These are phyloP conservation scores for Cataglyphis cursor DNA, from an alignment of 2,888 invertebrate genomes.

Conservation along the genomic window DNA sequence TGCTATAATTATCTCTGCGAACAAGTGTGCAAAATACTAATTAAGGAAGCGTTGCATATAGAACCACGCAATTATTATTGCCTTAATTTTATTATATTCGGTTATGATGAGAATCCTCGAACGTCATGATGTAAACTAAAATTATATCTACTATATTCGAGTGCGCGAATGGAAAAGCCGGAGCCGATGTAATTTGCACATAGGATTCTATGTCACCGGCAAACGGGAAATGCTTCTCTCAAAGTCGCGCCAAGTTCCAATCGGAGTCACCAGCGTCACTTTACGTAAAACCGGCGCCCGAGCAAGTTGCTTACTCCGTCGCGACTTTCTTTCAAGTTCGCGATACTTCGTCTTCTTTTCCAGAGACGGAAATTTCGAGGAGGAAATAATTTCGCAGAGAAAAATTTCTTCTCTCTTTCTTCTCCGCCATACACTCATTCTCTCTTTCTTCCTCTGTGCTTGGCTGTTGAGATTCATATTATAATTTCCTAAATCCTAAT, in stretches of 20 bases:
- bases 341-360: slow-evolving; percentile 65
- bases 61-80: slow-evolving; percentile 10
- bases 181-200: slow-evolving; percentile 57
- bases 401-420: background rate
- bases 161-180: slow-evolving; percentile 38
- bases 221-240: slow-evolving; percentile 53
- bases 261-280: slow-evolving; percentile 56
- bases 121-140: slow-evolving; percentile 11
- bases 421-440: no score
- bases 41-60: slow-evolving; percentile 2
- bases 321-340: slow-evolving; percentile 57
- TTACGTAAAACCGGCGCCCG: slow-evolving; percentile 62
- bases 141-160: slow-evolving; percentile 43
- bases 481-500: slow-evolving; percentile 54
- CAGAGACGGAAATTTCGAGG: slow-evolving; percentile 43
- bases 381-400: slow-evolving; percentile 49
- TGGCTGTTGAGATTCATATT: slow-evolving; percentile 12
- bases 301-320: slow-evolving; percentile 53
- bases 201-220: slow-evolving; percentile 60
- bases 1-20: slow-evolving; percentile 12
- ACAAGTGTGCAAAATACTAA: slow-evolving; percentile 29
- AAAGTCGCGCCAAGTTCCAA: slow-evolving; percentile 53
- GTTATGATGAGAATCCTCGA: background rate
- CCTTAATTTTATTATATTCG: slow-evolving; percentile 25
- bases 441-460: background rate